Percentiles rank a stretch among this genome's conserved stretches.
phyloP scores from a whole-genome alignment of 2,797 vertebrate species.

The Oophaga sylvatica region DNA sequence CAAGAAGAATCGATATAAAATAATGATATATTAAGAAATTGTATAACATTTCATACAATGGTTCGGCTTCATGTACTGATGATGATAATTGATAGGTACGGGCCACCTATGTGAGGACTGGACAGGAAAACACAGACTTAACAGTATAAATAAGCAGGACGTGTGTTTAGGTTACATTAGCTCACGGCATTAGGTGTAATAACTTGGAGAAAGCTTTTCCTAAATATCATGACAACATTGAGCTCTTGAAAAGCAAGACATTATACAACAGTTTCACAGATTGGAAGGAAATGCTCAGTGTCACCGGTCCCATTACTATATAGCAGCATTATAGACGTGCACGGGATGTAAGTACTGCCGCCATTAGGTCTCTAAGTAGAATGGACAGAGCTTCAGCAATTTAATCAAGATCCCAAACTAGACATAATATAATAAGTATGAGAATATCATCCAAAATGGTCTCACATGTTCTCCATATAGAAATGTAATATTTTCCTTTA shows the following conservation, averaged over 20 bases:
- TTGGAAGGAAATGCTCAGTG: background rate
- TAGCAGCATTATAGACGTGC: background rate
- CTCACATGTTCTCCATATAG: background rate
- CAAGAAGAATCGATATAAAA: background rate
- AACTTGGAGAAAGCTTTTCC: constrained; percentile 36
- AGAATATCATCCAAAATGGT: background rate
- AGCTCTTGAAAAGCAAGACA: constrained; percentile 24
- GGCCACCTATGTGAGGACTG: constrained; percentile 26
- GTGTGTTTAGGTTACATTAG: constrained; percentile 34
- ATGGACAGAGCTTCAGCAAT: background rate
- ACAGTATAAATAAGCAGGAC: constrained; percentile 38
- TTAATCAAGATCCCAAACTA: background rate
- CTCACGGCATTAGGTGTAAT: constrained; percentile 11
- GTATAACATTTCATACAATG: too few relatives aligned
- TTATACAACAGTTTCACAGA: constrained; percentile 40
- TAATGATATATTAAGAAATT: background rate
- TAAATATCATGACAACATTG: constrained; percentile 30
- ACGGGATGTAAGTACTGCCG: too few relatives aligned
- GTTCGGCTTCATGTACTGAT: background rate
- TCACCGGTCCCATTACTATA: background rate
- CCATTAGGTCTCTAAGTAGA: background rate
- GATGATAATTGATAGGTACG: background rate
- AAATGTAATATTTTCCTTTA: background rate
- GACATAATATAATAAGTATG: background rate
- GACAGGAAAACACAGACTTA: constrained; percentile 24